phyloP scores from a whole-genome alignment of 2,888 invertebrate species.

The Eilema depressum region DNA sequence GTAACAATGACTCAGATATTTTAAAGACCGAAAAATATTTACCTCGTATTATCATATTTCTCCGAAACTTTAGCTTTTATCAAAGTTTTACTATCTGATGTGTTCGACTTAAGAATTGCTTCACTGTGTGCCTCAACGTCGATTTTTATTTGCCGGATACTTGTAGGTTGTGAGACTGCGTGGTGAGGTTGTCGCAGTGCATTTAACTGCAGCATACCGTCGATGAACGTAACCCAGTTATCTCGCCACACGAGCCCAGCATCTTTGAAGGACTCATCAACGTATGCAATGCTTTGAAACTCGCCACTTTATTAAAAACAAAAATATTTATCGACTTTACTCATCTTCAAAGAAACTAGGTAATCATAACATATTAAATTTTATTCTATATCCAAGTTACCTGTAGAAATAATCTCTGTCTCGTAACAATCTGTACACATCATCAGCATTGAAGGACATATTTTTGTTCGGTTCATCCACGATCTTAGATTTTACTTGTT shows the following conservation, averaged over 20 bases:
- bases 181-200: too few species aligned
- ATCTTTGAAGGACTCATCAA: too few species aligned
- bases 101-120: background rate
- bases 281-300: conserved; percentile 45
- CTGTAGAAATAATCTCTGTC: conserved; percentile 51
- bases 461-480: background rate
- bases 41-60: conserved; percentile 45
- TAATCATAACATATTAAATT: background rate
- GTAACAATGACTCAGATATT: background rate
- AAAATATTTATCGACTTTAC: background rate
- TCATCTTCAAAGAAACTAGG: background rate
- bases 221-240: too few species aligned
- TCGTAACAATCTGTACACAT: conserved; percentile 50
- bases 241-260: too few species aligned
- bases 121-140: conserved; percentile 43
- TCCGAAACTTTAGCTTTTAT: conserved; percentile 40
- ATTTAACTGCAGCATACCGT: too few species aligned
- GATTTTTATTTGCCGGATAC: conserved; percentile 50
- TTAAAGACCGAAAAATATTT: conserved; percentile 4
- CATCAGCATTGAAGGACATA: conserved; percentile 34
- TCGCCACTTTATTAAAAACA: conserved; percentile 48
- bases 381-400: conserved; percentile 31
- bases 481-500: background rate
- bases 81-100: conserved; percentile 21
- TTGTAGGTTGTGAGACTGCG: conserved; percentile 57